These are phyloP conservation scores for Nyctibius grandis DNA, from an alignment of 2,797 vertebrate species.

Conservation along the genomic window DNA sequence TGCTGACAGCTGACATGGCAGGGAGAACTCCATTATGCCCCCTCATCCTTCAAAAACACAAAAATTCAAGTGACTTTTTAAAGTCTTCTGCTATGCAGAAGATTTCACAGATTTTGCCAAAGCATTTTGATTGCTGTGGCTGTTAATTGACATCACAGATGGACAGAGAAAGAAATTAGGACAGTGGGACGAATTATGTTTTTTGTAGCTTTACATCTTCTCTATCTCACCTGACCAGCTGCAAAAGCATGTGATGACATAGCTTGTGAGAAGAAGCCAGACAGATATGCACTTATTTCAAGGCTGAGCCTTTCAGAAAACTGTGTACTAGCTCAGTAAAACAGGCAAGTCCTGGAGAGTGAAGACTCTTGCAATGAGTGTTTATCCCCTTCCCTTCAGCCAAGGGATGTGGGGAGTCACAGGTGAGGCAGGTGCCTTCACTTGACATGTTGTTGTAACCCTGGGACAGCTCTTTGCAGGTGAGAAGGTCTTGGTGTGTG, in stretches of 20 bases:
- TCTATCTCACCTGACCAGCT: not conserved
- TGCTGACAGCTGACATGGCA: not conserved
- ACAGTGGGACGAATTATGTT: fast-evolving
- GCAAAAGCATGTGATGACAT: not conserved
- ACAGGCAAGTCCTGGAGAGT: not conserved
- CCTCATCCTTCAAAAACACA: not conserved
- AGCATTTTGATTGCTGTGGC: not conserved
- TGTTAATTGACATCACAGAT: not conserved
- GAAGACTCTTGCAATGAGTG: not conserved
- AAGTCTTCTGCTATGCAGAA: not conserved
- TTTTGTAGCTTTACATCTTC: not conserved
- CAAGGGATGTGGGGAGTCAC: fast-evolving
- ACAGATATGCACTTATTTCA: not conserved
- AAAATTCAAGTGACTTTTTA: not conserved
- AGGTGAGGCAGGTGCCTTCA: not conserved
- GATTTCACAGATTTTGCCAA: not conserved
- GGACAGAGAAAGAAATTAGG: not conserved
- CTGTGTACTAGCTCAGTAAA: not conserved
- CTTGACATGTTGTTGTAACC: not conserved
- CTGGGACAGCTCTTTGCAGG: not conserved
- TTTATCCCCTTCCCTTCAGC: not conserved
- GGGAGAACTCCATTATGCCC: not conserved
- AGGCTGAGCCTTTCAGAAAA: not conserved
- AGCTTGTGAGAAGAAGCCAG: not conserved
- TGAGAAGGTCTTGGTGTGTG: not conserved